A percentile compares a stretch with the other conserved stretches of the same genome.
These are phyloP conservation scores for Morpho achilles DNA, from an alignment of 2,888 invertebrate genomes.

Conservation along the genomic window DNA sequence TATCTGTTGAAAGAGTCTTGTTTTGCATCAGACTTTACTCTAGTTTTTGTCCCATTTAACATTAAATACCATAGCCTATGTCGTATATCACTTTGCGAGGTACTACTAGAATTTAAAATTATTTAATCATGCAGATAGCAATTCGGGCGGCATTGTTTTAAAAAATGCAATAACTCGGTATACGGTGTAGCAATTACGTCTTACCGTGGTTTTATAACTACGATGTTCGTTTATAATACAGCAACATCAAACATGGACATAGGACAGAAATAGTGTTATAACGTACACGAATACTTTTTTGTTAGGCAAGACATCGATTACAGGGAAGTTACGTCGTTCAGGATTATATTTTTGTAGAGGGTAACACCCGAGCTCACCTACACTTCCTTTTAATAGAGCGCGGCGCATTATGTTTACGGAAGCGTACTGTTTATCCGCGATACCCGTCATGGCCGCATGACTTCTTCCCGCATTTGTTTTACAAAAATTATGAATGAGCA, in stretches of 20 bases:
- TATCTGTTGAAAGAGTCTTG: too few relatives aligned
- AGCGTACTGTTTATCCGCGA: constrained; percentile 14
- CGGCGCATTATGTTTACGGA: constrained; percentile 22
- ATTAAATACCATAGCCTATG: too few relatives aligned
- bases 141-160: too few relatives aligned
- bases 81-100: too few relatives aligned
- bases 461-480: not conserved
- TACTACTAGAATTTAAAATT: too few relatives aligned
- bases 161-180: too few relatives aligned
- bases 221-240: not conserved
- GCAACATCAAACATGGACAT: not conserved
- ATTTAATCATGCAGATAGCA: too few relatives aligned
- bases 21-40: too few relatives aligned
- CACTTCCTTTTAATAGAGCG: constrained; percentile 5
- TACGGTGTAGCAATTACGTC: too few relatives aligned
- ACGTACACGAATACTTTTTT: not conserved
- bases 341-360: constrained; percentile 19
- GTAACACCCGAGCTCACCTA: constrained; percentile 15
- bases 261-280: not conserved
- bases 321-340: constrained; percentile 8
- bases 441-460: constrained; percentile 8
- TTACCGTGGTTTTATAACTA: not conserved
- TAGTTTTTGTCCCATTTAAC: too few relatives aligned
- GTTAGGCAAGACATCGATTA: not conserved
- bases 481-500: constrained; percentile 42